Percentiles rank a stretch among this genome's conserved stretches.
Conservation (phyloP, 2,888 invertebrate genomes). For the Rhamphomyia laevipes region DNA sequence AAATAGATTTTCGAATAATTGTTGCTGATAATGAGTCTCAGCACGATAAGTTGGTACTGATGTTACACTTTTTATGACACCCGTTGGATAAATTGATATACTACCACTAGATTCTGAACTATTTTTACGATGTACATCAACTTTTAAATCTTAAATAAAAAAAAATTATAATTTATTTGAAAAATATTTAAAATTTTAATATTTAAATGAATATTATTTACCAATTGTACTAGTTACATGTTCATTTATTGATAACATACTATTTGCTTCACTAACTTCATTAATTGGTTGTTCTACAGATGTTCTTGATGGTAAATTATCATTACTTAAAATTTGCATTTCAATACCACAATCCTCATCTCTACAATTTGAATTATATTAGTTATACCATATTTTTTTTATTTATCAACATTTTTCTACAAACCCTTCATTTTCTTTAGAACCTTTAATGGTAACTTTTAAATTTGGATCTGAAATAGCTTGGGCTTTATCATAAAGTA, state of each 20-base stretch:
- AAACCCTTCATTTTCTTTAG: constrained; percentile 37
- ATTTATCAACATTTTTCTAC: background rate
- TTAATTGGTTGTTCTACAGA: constrained; percentile 47
- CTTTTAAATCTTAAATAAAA: constrained; percentile 60
- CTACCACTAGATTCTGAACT: constrained; percentile 80
- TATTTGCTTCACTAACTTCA: constrained; percentile 36
- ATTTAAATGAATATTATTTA: constrained; percentile 31
- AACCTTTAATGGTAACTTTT: constrained; percentile 40
- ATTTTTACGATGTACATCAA: constrained; percentile 85
- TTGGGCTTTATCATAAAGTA: constrained; percentile 91
- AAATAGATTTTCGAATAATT: constrained; percentile 4
- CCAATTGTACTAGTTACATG: constrained; percentile 56
- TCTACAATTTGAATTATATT: constrained; percentile 34
- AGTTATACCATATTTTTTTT: background rate
- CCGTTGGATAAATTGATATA: constrained; percentile 43
- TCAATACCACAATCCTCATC: constrained; percentile 75
- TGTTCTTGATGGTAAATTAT: constrained; percentile 50
- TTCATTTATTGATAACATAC: constrained; percentile 36
- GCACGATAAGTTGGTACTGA: constrained; percentile 33
- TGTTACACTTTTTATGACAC: constrained; percentile 14
- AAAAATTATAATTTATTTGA: constrained; percentile 5
- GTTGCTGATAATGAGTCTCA: constrained; percentile 21
- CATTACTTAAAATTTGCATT: constrained; percentile 55
- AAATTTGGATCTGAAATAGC: constrained; percentile 45
- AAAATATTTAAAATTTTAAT: constrained; percentile 5